phyloP scores from a whole-genome alignment of 2,888 invertebrate genomes.

The Dermolepida albohirtum region DNA sequence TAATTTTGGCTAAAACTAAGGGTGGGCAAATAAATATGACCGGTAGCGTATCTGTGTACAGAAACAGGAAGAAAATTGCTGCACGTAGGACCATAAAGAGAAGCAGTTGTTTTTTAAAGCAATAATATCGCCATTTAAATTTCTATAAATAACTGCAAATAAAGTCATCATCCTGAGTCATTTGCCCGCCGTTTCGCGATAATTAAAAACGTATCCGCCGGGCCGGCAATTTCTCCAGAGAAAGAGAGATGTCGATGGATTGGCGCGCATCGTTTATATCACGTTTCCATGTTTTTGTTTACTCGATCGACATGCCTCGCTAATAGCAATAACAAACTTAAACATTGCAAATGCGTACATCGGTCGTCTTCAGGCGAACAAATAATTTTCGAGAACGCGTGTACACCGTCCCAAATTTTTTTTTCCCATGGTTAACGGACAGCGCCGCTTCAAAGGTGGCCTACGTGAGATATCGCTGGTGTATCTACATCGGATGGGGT shows the following conservation, averaged over 20 bases:
- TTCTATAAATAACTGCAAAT: too few species aligned
- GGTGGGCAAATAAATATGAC: too few species aligned
- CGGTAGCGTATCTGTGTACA: too few species aligned
- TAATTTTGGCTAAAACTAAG: too few species aligned
- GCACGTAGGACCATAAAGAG: too few species aligned
- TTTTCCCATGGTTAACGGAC: not conserved
- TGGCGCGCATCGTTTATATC: not conserved
- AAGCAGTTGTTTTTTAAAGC: too few species aligned
- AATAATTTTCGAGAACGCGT: too few species aligned
- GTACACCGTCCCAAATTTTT: conserved; percentile 7
- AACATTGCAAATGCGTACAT: not conserved
- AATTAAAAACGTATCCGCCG: not conserved
- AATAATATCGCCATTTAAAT: too few species aligned
- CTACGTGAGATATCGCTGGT: conserved; percentile 26
- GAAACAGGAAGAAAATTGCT: too few species aligned
- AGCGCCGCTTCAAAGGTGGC: conserved; percentile 11
- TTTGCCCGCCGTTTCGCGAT: not conserved
- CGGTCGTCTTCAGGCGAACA: not conserved
- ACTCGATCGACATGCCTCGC: not conserved
- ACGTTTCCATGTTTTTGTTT: not conserved
- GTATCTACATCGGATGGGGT: not conserved
- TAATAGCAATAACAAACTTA: not conserved
- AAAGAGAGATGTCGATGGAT: not conserved
- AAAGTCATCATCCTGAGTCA: too few species aligned
- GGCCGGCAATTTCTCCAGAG: not conserved